Percentiles rank a stretch among this genome's conserved stretches.
Evolutionary conservation across 2,797 vertebrate genomes (phyloP).

Genomic region (Lacerta bilineata): DNA sequence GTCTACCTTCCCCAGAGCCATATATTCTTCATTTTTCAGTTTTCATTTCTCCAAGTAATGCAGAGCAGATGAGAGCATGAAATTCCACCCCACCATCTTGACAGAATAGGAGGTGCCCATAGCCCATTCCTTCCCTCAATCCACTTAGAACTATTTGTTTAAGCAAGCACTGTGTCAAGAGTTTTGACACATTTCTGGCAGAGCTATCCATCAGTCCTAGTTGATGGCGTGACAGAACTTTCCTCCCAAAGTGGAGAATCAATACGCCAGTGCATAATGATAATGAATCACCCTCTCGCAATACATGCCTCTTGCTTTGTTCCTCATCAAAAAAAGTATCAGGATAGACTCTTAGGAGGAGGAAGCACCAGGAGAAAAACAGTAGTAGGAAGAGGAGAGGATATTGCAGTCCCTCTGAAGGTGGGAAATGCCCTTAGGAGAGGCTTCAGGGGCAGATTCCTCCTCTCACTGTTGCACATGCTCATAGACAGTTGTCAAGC

Average conservation of each 20-base stretch:
- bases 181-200: background rate
- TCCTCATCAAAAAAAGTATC: background rate
- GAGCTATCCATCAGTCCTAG: constrained; percentile 45
- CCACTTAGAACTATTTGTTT: constrained; percentile 10
- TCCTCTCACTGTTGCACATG: background rate
- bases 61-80: background rate
- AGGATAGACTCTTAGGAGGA: constrained; percentile 39
- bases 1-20: background rate
- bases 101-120: rapidly evolving
- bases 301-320: background rate
- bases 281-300: constrained; percentile 61
- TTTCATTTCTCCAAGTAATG: background rate
- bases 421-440: background rate
- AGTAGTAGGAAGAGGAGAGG: background rate
- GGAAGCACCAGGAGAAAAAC: background rate
- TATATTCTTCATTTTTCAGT: background rate
- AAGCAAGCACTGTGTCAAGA: background rate
- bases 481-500: background rate
- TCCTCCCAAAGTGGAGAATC: constrained; percentile 70
- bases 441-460: background rate
- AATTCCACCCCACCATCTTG: background rate
- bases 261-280: constrained; percentile 72
- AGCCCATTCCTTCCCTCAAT: background rate
- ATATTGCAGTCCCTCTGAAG: constrained; percentile 4
- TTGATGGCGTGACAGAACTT: constrained; percentile 52